phyloP scores from a whole-genome alignment of 2,113 vertebrate species.

The Notarius quadriscutis region DNA sequence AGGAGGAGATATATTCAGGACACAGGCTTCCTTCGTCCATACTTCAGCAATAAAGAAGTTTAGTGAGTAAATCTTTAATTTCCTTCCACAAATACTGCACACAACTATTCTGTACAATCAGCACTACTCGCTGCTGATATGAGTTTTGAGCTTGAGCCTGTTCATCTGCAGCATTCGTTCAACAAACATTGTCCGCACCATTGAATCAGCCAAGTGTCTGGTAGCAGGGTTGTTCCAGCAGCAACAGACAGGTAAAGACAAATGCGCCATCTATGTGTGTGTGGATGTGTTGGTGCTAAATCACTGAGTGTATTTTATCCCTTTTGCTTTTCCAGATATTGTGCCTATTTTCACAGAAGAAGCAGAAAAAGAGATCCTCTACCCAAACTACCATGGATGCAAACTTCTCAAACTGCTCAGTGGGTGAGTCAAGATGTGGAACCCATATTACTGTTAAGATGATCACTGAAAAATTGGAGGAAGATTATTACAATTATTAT shows the following conservation, averaged over 20 bases:
- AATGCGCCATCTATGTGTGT: neutral
- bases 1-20: conserved; percentile 82
- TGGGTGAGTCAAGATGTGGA: conserved; percentile 69
- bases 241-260: conserved; percentile 81
- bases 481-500: neutral
- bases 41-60: conserved; percentile 82
- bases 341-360: conserved; percentile 81
- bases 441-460: neutral
- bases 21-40: conserved; percentile 77
- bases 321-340: conserved; percentile 64
- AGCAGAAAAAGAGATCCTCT: conserved; percentile 85
- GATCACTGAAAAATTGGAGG: neutral
- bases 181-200: conserved; percentile 89
- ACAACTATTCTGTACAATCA: neutral
- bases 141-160: conserved; percentile 31
- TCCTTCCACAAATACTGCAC: neutral
- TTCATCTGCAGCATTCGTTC: conserved; percentile 82
- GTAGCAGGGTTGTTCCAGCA: conserved; percentile 89
- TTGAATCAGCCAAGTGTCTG: conserved; percentile 90
- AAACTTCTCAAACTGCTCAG: conserved; percentile 72
- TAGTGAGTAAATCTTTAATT: conserved; percentile 79
- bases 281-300: neutral
- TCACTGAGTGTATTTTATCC: conserved; percentile 14
- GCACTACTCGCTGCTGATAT: neutral
- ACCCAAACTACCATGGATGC: conserved; percentile 87